Conservation (phyloP, 2,113 vertebrate genomes). For the Mionectes macconnelli region DNA sequence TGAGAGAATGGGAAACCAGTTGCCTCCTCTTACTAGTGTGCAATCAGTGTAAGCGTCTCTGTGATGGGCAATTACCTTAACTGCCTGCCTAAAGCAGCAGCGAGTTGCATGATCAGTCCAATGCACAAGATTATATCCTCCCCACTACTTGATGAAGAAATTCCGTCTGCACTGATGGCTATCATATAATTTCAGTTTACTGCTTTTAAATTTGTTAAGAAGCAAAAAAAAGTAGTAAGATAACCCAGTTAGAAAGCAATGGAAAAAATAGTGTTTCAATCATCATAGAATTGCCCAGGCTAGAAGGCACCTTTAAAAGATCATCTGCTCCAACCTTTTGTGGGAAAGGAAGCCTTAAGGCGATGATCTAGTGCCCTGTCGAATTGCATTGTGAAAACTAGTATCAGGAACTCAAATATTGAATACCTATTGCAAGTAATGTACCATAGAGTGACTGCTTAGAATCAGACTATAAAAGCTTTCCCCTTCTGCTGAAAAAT, state of each 20-base stretch:
- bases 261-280: not conserved
- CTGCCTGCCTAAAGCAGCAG: slow-evolving; percentile 53
- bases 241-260: not conserved
- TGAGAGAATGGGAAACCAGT: slow-evolving; percentile 31
- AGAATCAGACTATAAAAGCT: not conserved
- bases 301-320: not conserved
- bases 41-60: slow-evolving; percentile 48
- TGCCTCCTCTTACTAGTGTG: slow-evolving; percentile 13
- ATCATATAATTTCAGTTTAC: not conserved
- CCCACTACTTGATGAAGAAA: slow-evolving; percentile 43
- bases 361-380: not conserved
- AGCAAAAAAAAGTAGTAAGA: not conserved
- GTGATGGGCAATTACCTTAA: slow-evolving; percentile 64
- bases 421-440: not conserved
- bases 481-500: not conserved
- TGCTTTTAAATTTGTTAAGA: not conserved
- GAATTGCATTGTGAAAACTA: not conserved
- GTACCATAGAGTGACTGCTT: not conserved
- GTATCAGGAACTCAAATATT: not conserved
- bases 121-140: slow-evolving; percentile 26
- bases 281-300: not conserved
- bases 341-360: not conserved
- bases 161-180: slow-evolving; percentile 15
- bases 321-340: not conserved
- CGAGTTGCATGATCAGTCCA: slow-evolving; percentile 43